These are phyloP conservation scores for Artibeus jamaicensis DNA, from an alignment of 2,797 vertebrate genomes.

Conservation along the genomic window DNA sequence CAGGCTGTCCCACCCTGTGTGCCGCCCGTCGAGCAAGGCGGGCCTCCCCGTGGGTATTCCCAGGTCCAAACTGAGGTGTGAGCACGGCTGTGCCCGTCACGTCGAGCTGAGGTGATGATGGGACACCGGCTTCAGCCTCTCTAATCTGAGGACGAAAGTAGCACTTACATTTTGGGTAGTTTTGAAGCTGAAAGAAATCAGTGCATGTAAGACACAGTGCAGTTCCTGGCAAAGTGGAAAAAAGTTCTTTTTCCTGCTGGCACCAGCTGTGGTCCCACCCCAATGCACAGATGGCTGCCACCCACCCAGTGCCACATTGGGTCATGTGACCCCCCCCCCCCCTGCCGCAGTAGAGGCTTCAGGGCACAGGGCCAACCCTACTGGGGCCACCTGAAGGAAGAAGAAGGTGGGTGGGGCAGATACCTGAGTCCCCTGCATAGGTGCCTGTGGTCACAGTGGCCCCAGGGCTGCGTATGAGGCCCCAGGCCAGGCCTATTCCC, in stretches of 20 bases:
- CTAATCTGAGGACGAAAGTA: background rate
- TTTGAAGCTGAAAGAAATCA: background rate
- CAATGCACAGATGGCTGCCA: too few species aligned
- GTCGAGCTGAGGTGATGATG: accelerated
- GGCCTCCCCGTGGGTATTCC: background rate
- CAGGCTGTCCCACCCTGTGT: accelerated
- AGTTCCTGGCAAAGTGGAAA: background rate
- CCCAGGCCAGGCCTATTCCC: background rate
- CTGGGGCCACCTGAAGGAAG: background rate
- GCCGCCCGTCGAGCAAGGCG: accelerated
- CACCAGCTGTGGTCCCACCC: background rate
- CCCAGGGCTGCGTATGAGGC: too few species aligned
- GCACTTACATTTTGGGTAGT: background rate
- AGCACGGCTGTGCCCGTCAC: accelerated
- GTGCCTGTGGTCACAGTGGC: too few species aligned
- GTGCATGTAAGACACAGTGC: background rate
- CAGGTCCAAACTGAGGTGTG: background rate
- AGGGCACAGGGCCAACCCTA: background rate
- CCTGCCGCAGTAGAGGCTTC: background rate
- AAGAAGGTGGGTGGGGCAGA: background rate
- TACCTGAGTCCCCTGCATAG: accelerated
- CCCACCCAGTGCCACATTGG: background rate
- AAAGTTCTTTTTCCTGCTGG: background rate
- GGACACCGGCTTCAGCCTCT: background rate
- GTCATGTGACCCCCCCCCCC: background rate